A percentile compares a stretch with the other conserved stretches of the same genome.
Conservation (phyloP, 2,113 vertebrate genomes). For the Chunga burmeisteri region DNA sequence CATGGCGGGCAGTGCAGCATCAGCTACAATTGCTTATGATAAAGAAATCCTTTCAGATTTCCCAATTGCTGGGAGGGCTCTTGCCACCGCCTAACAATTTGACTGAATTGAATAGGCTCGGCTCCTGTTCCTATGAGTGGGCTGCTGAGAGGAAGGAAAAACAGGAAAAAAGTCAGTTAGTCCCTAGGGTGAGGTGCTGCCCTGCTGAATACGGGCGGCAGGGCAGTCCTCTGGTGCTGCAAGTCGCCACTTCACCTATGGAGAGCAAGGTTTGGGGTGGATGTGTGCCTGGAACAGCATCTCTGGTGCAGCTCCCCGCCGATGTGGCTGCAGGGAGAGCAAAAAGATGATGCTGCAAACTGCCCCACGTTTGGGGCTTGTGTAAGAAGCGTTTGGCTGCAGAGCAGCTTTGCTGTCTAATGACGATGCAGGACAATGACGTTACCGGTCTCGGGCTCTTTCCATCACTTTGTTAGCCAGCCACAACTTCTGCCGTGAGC, state of each 20-base stretch:
- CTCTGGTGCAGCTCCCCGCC: accelerated
- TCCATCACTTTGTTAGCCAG: not conserved
- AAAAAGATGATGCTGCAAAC: not conserved
- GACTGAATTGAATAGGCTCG: not conserved
- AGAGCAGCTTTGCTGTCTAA: not conserved
- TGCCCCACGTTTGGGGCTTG: not conserved
- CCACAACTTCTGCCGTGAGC: accelerated
- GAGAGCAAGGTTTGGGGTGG: not conserved
- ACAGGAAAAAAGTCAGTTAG: not conserved
- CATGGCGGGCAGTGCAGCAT: not conserved
- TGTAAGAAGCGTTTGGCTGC: not conserved
- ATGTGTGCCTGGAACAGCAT: accelerated
- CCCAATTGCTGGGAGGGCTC: not conserved
- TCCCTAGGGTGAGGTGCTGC: not conserved
- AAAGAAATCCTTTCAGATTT: not conserved
- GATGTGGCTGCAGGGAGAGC: not conserved
- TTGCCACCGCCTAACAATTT: accelerated
- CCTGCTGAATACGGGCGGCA: not conserved
- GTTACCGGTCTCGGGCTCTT: not conserved
- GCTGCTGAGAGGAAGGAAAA: not conserved
- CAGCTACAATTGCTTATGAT: accelerated
- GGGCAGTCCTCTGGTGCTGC: not conserved
- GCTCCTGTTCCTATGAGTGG: accelerated
- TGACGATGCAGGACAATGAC: accelerated
- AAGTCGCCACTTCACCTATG: accelerated